Base-by-base conservation (phyloP, 2,888 invertebrate species). In the Thysanoteuthis rhombus region DNA sequence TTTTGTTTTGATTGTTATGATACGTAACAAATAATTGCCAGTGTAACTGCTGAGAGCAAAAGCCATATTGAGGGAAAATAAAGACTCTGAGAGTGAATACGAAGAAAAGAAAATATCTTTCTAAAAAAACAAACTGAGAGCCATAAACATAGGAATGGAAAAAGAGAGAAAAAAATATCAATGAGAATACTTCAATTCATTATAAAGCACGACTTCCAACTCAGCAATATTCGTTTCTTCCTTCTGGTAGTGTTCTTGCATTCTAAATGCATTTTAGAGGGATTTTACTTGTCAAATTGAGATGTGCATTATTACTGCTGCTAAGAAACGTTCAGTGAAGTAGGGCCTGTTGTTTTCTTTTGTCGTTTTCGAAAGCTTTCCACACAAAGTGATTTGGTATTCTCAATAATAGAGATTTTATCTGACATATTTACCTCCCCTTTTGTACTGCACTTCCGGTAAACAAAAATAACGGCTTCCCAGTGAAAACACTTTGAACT, bases 341-440 rank as follows among this genome's bases (percentile, higher is more conserved):
- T 75, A 36, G n/a, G 3, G 16, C 12, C n/a, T 36, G 12, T 75
- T 16, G n/a, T 12, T 75, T 4, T 75, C 2, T n/a, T n/a, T 75
- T 32, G 12, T 45, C 2, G 5, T 52, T 52, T 52, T 25, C 25
- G 52, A 4, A 12, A 75, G 75, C 3, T 1, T n/a, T 75, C 36
- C 75, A n/a, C 2, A n/a, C 36, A n/a, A 6, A 75, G 75, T 75
- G n/a, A 36, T 75, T 75, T 75, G 75, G n/a, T 75, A 75, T 75
- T 75, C n/a, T 75, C 75, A 75, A 36, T 36, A 75, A 75, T 75
- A n/a, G 16, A 16, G n/a, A 75, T 75, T 75, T n/a, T n/a, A 36
- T n/a, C 75, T n/a, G 75, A 75, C 75, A n/a, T n/a, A 75, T n/a
- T 75, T 75, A 75, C 75, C n/a, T 75, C 75, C 75, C n/a, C n/a